Conservation (phyloP, 2,113 vertebrate genomes). For the Ameiurus melas region DNA sequence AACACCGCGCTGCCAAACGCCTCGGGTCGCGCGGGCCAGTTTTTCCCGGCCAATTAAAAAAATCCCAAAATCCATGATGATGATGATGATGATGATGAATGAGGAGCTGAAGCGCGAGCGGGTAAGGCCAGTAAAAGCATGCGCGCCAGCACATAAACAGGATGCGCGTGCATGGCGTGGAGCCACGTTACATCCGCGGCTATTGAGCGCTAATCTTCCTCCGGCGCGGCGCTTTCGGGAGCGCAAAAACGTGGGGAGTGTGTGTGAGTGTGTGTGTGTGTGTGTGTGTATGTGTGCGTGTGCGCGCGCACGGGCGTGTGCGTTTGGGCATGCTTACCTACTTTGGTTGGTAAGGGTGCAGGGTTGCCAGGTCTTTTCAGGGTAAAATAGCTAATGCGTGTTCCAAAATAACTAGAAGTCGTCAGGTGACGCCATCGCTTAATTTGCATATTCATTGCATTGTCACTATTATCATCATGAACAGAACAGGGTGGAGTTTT, state of each 20-base stretch:
- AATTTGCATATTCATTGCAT: background rate
- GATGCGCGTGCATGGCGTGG: background rate
- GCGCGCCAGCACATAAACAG: background rate
- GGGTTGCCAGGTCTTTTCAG: background rate
- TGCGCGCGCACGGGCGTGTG: background rate
- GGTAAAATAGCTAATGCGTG: background rate
- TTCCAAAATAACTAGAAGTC: background rate
- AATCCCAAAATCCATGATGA: background rate
- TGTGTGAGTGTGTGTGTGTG: background rate
- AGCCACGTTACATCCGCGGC: background rate
- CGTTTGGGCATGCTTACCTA: background rate
- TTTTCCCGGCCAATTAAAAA: background rate
- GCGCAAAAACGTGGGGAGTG: slow-evolving; percentile 1
- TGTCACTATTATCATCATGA: background rate
- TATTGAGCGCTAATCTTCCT: background rate
- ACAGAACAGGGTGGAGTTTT: background rate
- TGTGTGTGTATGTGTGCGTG: background rate
- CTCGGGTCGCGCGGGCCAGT: background rate
- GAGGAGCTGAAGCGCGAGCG: background rate
- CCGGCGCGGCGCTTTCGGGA: background rate
- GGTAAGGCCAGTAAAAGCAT: background rate
- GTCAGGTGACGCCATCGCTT: background rate
- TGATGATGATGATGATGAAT: background rate
- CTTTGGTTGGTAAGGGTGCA: background rate
- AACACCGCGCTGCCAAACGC: background rate